A percentile compares a stretch with the other conserved stretches of the same genome.
phyloP scores from a whole-genome alignment of 2,113 vertebrate species.

The Burhinus oedicnemus region DNA sequence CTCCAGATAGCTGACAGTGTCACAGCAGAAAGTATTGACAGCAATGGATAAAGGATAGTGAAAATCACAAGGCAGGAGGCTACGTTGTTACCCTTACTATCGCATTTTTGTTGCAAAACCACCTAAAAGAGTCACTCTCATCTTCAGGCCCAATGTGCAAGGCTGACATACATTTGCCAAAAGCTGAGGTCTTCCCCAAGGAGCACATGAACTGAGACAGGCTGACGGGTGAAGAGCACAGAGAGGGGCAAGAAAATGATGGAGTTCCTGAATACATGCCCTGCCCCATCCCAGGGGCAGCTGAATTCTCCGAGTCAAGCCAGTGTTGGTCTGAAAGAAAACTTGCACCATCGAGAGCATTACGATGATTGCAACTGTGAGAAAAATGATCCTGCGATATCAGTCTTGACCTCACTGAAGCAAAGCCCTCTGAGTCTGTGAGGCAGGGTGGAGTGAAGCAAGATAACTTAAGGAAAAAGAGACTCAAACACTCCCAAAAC shows the following conservation, averaged over 20 bases:
- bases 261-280: background rate
- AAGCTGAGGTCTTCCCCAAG: background rate
- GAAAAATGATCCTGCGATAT: slow-evolving; percentile 1
- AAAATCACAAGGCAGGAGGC: background rate
- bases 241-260: background rate
- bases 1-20: background rate
- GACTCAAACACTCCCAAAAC: slow-evolving; percentile 34
- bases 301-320: background rate
- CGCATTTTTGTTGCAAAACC: background rate
- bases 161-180: background rate
- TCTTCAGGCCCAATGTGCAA: background rate
- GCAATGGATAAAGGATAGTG: background rate
- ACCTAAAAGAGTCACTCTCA: background rate
- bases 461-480: slow-evolving; percentile 54
- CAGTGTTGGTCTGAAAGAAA: background rate
- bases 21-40: background rate
- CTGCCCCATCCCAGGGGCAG: background rate
- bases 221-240: background rate
- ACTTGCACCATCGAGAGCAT: background rate
- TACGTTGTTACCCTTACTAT: background rate
- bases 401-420: slow-evolving; percentile 14
- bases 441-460: slow-evolving; percentile 30
- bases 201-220: background rate
- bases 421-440: slow-evolving; percentile 11
- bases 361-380: background rate